A percentile compares a stretch with the other conserved stretches of the same genome.
Conservation (phyloP, 2,113 vertebrate genomes). For the Poeciliopsis prolifica region DNA sequence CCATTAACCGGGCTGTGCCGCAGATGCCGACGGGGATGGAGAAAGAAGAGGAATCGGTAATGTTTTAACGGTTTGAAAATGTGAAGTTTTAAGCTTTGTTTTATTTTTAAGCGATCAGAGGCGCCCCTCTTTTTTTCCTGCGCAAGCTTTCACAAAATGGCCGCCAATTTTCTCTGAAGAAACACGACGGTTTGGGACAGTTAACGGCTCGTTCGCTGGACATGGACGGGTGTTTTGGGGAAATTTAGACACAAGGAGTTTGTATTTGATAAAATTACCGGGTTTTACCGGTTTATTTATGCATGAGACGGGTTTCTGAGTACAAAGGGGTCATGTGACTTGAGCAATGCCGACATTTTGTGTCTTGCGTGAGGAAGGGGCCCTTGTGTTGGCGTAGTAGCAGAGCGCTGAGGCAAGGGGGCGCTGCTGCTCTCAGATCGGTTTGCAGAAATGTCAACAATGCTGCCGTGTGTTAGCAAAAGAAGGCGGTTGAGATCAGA, state of each 20-base stretch:
- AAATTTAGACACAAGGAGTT: neutral
- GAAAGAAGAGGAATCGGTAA: slow-evolving; percentile 99
- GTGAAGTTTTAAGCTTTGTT: slow-evolving; percentile 54
- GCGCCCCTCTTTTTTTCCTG: slow-evolving; percentile 82
- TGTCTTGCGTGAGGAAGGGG: slow-evolving; percentile 76
- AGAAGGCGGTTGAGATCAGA: neutral
- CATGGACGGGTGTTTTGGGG: neutral
- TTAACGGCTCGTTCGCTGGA: neutral
- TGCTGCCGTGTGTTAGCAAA: slow-evolving; percentile 13
- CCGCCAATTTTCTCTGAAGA: slow-evolving; percentile 82
- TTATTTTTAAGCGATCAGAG: slow-evolving; percentile 68
- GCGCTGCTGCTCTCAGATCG: slow-evolving; percentile 45
- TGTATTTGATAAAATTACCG: neutral
- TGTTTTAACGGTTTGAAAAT: slow-evolving; percentile 74
- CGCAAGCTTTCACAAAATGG: slow-evolving; percentile 93
- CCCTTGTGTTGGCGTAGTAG: slow-evolving; percentile 72
- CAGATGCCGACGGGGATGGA: slow-evolving; percentile 99
- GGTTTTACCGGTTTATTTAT: slow-evolving; percentile 51
- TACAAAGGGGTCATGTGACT: slow-evolving; percentile 97
- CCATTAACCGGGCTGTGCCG: slow-evolving; percentile 98
- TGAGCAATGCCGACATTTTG: slow-evolving; percentile 89
- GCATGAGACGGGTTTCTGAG: slow-evolving; percentile 66
- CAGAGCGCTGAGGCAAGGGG: slow-evolving; percentile 56
- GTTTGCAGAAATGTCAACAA: slow-evolving; percentile 65
- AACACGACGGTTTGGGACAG: slow-evolving; percentile 63